A percentile compares a stretch with the other conserved stretches of the same genome.
phyloP scores from a whole-genome alignment of 1,140 invertebrate species.

The Heliconius nattereri region DNA sequence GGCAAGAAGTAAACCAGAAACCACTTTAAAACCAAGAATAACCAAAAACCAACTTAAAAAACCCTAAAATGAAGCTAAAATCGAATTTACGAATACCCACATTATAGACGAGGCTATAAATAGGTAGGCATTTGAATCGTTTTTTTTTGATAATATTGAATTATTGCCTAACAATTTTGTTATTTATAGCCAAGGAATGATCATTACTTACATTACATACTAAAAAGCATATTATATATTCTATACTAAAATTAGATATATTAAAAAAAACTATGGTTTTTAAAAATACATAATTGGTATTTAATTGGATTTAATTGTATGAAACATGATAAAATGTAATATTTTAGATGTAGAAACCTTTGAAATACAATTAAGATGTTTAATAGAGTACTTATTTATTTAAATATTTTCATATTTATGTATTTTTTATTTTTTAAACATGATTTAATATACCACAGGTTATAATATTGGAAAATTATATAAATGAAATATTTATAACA shows the following conservation, averaged over 20 bases:
- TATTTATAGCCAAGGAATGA: neutral
- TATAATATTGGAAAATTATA: too few relatives aligned
- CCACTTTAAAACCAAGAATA: neutral
- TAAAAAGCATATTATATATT: too few relatives aligned
- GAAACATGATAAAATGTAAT: neutral
- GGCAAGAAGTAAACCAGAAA: conserved; percentile 48
- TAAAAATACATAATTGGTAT: neutral
- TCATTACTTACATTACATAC: too few relatives aligned
- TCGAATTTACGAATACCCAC: conserved; percentile 23
- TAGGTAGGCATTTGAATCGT: neutral
- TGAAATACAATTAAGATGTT: neutral
- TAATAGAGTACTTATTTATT: neutral
- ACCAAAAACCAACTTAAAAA: neutral
- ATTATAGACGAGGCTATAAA: neutral
- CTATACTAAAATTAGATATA: too few relatives aligned
- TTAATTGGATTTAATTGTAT: neutral
- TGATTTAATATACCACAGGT: too few relatives aligned
- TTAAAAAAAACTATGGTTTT: neutral
- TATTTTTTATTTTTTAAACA: too few relatives aligned
- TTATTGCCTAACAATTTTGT: neutral
- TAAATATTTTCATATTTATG: neutral
- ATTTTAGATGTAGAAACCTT: neutral
- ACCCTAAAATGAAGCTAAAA: conserved; percentile 17
- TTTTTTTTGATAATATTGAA: neutral
- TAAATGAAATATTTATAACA: too few relatives aligned